phyloP scores from a whole-genome alignment of 2,113 vertebrate genomes.

The Pelusios castaneus region DNA sequence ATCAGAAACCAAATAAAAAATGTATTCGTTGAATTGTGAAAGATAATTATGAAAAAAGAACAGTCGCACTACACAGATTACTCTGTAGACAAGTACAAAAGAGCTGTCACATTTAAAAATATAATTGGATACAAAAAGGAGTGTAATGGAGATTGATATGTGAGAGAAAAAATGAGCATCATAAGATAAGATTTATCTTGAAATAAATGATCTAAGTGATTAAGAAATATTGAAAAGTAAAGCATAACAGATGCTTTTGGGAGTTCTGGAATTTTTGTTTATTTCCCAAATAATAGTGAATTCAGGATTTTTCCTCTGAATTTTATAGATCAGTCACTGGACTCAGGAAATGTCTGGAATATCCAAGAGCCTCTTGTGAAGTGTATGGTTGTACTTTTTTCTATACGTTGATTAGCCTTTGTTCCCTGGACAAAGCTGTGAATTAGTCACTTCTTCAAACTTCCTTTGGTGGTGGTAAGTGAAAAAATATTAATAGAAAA shows the following conservation, averaged over 20 bases:
- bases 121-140: accelerated
- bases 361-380: background rate
- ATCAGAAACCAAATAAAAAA: background rate
- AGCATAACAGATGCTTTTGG: background rate
- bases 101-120: background rate
- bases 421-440: background rate
- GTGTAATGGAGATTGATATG: background rate
- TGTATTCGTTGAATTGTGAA: background rate
- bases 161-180: background rate
- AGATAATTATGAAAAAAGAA: background rate
- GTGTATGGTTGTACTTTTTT: accelerated
- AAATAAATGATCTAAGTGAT: background rate
- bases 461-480: background rate
- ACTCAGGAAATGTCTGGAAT: background rate
- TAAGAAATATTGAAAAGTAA: background rate
- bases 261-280: background rate
- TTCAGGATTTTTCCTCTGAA: background rate
- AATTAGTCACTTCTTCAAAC: background rate
- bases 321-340: background rate
- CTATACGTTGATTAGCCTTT: background rate
- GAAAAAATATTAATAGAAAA: background rate
- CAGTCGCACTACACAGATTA: background rate
- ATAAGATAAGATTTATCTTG: background rate
- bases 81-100: no score
- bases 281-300: background rate